Evolutionary conservation across 2,888 invertebrate genomes (phyloP), one percentile per base, ranked within the genome.

Genomic region (Tiliacea citrago): DNA sequence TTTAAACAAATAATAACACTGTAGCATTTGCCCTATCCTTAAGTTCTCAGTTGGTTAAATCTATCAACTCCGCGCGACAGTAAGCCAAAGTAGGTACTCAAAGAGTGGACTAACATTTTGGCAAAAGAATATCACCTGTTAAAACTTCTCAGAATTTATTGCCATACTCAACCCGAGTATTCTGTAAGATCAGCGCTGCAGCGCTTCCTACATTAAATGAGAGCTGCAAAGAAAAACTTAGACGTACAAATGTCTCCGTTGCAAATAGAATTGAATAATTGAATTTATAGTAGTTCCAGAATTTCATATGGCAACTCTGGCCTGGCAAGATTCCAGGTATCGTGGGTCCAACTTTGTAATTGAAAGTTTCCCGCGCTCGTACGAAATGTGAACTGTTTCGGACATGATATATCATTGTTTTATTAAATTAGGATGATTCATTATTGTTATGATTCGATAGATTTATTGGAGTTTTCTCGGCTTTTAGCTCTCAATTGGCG

Each of bases 311-410:
- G 82, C 85, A 90, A 78, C 51, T 49, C 73, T 68, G 75, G 79
- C 75, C 87, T 93, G 93, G 93, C 93, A 74, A 77, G 76, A 75
- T 84, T 92, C 94, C 94, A 94, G 94, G 91, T 91, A 89, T 84
- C 75, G 86, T 86, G 65, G 83, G 85, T 77, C 88, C 86, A 93
- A 93, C 90, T 92, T 92, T 77, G 89, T 91, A 92, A 93, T 93
- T 93, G 92, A 93, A 93, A 92, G 91, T 93, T 92, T 87, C 76
- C 57, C 65, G 63, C 68, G 2, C 58, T 79, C 42, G 42, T 67
- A 87, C 86, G 85, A 82, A 84, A 84, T 85, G 88, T 84, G 88
- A 89, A 88, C 87, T 89, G 90, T 83, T 86, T 84, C 65, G 78
- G 88, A 86, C 86, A 86, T 90, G 89, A 90, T 89, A 89, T 89